Evolutionary conservation across 2,113 vertebrate species (phyloP).

Genomic region (Heteronetta atricapilla): DNA sequence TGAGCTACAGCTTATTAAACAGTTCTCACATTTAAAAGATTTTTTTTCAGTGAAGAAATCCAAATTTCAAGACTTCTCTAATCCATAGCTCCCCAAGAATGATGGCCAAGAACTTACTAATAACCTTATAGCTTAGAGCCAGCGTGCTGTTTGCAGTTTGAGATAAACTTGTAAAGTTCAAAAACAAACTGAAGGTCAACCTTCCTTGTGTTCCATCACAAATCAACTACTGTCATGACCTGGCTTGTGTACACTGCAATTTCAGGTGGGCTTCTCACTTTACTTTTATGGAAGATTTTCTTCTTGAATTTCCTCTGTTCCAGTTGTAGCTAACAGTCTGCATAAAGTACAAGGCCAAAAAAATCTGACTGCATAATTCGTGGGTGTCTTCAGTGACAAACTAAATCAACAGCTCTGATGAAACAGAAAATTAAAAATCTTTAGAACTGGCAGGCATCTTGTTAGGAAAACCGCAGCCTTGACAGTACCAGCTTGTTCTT

Average conservation of each 20-base stretch:
- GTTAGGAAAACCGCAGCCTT: background rate
- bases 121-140: background rate
- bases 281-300: background rate
- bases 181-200: background rate
- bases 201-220: background rate
- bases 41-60: background rate
- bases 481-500: background rate
- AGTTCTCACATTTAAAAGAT: background rate
- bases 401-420: background rate
- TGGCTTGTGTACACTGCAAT: background rate
- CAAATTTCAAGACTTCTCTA: background rate
- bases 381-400: background rate
- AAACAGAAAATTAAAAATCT: background rate
- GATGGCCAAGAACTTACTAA: background rate
- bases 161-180: background rate
- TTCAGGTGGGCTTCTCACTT: background rate
- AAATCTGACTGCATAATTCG: background rate
- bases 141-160: background rate
- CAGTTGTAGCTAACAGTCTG: background rate
- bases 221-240: background rate
- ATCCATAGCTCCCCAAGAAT: background rate
- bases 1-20: background rate
- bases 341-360: background rate
- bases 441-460: background rate
- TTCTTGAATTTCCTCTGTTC: background rate